Base-by-base conservation (phyloP, 2,113 vertebrate species). In the Calyptommatus sinebrachiatus region DNA sequence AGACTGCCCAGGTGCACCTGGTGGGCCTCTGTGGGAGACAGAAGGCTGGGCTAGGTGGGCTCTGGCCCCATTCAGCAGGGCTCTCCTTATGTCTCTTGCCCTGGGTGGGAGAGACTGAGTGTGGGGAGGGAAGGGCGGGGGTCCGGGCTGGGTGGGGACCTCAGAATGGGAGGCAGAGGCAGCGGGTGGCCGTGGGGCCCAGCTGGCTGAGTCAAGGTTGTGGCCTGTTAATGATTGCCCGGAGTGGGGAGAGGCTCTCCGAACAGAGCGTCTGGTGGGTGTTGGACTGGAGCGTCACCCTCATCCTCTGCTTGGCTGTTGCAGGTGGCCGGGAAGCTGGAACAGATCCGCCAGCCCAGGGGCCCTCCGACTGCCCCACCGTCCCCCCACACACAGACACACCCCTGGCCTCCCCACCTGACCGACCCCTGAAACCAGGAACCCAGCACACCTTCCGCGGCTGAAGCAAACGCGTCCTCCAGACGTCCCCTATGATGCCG, bases 401-500 rank as follows among this genome's bases (percentile, higher is more conserved):
- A 70, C 62, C 61, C 90, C 72, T 80, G 81, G 88, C 68, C 24
- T 69, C 82, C 85, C 80, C 85, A 48, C 67, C 82, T 53, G 29
- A 26, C 2, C 8, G 7, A n/a, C 31, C 8, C 22, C 85, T 12
- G 83, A 84, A 26, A 21, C 29, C 91, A 22, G 91, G 78, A 79
- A 20, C 74, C 77, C 73, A 85, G 81, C 86, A 81, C 75, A 28
- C 75, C 21, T 69, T 29, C 50, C 63, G 66, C 28, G 71, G 66
- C 62, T 63, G 71, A 84, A 83, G 48, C 31, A 21, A 26, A 31
- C 61, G 11, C 11, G 1, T 10, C 73, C 7, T 14, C 53, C 28
- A 24, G 74, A 57, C 16, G 77, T 61, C 45, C 12, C 35, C 84
- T 86, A 92, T 76, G 66, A 97, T 97, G 96, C 96, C 96, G 87